Evolutionary conservation across 2,888 invertebrate species (phyloP).

Genomic region (Eupithecia dodoneata): DNA sequence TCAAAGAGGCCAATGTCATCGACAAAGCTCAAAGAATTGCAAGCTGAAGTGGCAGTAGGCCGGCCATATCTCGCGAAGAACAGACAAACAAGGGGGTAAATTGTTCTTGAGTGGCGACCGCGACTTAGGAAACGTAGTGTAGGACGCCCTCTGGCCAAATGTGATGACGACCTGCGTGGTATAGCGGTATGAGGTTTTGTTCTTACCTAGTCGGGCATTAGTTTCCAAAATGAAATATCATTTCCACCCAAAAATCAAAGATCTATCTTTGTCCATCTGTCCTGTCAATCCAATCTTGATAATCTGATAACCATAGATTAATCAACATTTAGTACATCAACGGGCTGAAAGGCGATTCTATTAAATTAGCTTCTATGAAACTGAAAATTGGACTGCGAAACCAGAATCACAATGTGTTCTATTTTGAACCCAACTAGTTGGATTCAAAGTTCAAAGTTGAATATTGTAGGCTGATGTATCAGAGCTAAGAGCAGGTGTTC

Average conservation of each 20-base stretch:
- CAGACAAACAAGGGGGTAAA: too few relatives aligned
- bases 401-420: background rate
- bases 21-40: too few relatives aligned
- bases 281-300: background rate
- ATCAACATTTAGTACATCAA: background rate
- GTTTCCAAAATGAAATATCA: too few relatives aligned
- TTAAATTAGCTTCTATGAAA: background rate
- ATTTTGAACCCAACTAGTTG: constrained; percentile 17
- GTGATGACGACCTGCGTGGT: too few relatives aligned
- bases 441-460: constrained; percentile 10
- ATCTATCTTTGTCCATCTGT: background rate
- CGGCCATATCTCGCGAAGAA: too few relatives aligned
- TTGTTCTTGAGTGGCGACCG: too few relatives aligned
- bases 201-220: too few relatives aligned
- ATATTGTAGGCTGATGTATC: constrained; percentile 23
- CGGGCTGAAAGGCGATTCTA: background rate
- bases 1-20: background rate
- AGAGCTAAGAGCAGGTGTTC: constrained; percentile 61
- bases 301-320: background rate
- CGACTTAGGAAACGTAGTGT: too few relatives aligned
- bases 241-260: background rate
- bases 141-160: too few relatives aligned
- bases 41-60: too few relatives aligned
- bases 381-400: constrained; percentile 24
- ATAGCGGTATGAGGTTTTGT: too few relatives aligned